Conservation (phyloP, 2,888 invertebrate species). For the Caenorhabditis drosophilae region DNA sequence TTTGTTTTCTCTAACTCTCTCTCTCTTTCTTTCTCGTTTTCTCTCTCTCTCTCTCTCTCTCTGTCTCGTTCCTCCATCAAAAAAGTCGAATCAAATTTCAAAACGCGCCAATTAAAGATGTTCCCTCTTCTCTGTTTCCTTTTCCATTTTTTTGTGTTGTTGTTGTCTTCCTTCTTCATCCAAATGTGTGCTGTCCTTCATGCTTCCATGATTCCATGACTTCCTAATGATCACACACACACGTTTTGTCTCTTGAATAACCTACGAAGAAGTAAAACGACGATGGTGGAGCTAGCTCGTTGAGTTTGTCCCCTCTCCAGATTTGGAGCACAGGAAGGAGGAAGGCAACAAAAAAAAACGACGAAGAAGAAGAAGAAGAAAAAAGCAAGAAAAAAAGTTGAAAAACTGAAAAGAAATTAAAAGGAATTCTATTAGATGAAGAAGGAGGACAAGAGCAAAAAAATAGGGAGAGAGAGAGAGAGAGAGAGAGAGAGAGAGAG, state of each 20-base stretch:
- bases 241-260: neutral
- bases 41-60: too few species aligned
- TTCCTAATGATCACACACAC: constrained; percentile 27
- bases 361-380: too few species aligned
- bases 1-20: too few species aligned
- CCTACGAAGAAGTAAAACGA: too few species aligned
- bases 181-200: constrained; percentile 32
- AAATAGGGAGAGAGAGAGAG: neutral
- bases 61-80: too few species aligned
- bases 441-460: constrained; percentile 2
- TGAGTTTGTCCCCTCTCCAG: too few species aligned
- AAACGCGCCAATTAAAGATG: too few species aligned
- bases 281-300: too few species aligned
- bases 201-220: constrained; percentile 40
- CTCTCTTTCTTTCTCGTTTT: too few species aligned
- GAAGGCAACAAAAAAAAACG: too few species aligned
- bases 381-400: neutral
- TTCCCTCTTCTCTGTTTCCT: neutral
- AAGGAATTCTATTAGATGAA: neutral
- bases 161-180: constrained; percentile 2
- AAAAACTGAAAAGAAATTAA: neutral
- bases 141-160: constrained; percentile 5
- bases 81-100: too few species aligned
- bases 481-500: neutral
- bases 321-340: too few species aligned